These are phyloP conservation scores for Agraylea sexmaculata DNA, from an alignment of 1,140 invertebrate genomes.

Conservation along the genomic window DNA sequence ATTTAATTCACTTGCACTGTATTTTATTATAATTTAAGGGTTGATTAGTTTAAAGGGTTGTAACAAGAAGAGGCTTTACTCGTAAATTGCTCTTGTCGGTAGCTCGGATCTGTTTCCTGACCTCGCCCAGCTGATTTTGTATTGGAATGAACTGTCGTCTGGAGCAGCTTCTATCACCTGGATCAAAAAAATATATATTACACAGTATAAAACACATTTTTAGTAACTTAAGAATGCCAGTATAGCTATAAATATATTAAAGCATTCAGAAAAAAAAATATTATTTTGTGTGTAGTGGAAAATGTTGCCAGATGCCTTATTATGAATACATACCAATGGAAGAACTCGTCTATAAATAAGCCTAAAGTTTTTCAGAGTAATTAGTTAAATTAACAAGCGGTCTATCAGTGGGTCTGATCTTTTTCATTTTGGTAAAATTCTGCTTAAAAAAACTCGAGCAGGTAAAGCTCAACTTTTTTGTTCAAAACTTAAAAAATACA, in stretches of 20 bases:
- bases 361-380: neutral
- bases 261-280: neutral
- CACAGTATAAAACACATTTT: neutral
- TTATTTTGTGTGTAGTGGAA: neutral
- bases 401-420: no score
- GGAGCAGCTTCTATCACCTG: slow-evolving; percentile 43
- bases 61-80: slow-evolving; percentile 26
- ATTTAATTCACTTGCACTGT: no score
- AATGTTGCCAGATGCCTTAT: neutral
- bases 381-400: neutral
- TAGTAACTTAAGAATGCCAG: neutral
- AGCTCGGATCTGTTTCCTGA: slow-evolving; percentile 25
- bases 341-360: neutral
- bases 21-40: no score
- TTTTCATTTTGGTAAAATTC: no score
- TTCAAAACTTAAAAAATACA: no score
- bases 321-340: neutral
- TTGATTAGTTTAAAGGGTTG: no score
- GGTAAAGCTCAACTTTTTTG: no score
- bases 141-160: slow-evolving; percentile 45
- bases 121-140: slow-evolving; percentile 43
- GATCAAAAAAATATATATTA: slow-evolving; percentile 17
- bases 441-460: no score
- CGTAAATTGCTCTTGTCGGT: slow-evolving; percentile 33
- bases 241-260: neutral